Evolutionary conservation across 1,140 invertebrate genomes (phyloP).

Genomic region (Anoplolepis gracilipes): DNA sequence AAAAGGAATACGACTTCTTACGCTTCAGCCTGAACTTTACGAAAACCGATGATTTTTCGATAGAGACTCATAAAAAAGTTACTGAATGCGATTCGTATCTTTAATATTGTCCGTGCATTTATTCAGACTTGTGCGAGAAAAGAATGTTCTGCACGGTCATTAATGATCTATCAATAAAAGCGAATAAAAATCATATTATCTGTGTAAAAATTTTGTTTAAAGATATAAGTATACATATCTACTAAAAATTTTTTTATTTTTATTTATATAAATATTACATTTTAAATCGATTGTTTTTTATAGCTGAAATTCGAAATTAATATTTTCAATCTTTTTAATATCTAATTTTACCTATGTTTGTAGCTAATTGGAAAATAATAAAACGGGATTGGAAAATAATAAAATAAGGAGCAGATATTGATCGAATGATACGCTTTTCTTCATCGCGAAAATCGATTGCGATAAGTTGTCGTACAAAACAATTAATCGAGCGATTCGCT

Average conservation of each 20-base stretch:
- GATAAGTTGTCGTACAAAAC: conserved; percentile 50
- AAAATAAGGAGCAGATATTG: background rate
- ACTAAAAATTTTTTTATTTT: background rate
- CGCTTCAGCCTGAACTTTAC: conserved; percentile 9
- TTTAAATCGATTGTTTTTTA: background rate
- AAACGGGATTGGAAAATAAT: background rate
- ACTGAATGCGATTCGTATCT: conserved; percentile 26
- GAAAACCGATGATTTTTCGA: conserved; percentile 36
- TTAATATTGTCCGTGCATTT: conserved; percentile 1
- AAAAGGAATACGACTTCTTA: conserved; percentile 14
- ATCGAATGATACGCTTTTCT: background rate
- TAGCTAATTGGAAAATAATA: background rate
- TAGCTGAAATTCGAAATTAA: background rate
- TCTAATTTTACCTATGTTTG: background rate
- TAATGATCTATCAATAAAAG: background rate
- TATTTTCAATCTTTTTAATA: background rate
- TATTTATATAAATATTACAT: background rate
- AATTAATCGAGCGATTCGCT: conserved; percentile 53
- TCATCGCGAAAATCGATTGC: conserved; percentile 35
- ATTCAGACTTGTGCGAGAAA: background rate
- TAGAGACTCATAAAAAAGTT: conserved; percentile 39
- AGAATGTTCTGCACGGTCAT: background rate
- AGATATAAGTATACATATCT: background rate
- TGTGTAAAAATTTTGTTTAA: background rate
- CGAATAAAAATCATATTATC: background rate